A percentile compares a stretch with the other conserved stretches of the same genome.
phyloP scores from a whole-genome alignment of 2,113 vertebrate species.

The Gyps fulvus region DNA sequence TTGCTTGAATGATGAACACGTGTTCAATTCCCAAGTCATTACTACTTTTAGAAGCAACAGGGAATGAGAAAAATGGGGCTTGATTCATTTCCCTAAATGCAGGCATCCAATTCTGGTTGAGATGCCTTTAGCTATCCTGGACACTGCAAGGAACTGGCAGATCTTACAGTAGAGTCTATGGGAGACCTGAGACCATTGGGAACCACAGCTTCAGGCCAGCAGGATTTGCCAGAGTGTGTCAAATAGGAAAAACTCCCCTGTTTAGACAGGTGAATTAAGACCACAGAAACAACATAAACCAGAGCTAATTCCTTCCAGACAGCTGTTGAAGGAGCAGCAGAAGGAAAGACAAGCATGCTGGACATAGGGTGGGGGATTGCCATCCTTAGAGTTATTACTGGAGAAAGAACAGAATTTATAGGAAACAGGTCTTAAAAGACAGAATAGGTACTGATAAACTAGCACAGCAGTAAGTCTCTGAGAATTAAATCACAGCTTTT shows the following conservation, averaged over 20 bases:
- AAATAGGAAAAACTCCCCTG: background rate
- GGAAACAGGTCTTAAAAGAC: background rate
- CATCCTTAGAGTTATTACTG: background rate
- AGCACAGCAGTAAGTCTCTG: background rate
- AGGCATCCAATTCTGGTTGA: background rate
- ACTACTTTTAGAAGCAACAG: background rate
- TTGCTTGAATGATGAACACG: accelerated
- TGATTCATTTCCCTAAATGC: background rate
- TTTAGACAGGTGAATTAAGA: background rate
- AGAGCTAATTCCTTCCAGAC: background rate
- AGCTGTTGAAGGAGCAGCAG: background rate
- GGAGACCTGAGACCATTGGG: background rate
- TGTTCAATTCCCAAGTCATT: background rate
- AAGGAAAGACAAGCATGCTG: background rate
- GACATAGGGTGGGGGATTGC: too few relatives aligned
- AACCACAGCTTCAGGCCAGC: background rate
- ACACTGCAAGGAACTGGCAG: background rate
- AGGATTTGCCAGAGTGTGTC: background rate
- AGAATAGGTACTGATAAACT: background rate
- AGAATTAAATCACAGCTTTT: background rate
- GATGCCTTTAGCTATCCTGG: background rate
- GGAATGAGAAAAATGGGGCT: background rate
- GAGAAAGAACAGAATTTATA: accelerated
- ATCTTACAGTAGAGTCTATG: background rate
- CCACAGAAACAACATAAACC: background rate